phyloP scores from a whole-genome alignment of 2,113 vertebrate genomes.

The Benitochromis conjunctus region DNA sequence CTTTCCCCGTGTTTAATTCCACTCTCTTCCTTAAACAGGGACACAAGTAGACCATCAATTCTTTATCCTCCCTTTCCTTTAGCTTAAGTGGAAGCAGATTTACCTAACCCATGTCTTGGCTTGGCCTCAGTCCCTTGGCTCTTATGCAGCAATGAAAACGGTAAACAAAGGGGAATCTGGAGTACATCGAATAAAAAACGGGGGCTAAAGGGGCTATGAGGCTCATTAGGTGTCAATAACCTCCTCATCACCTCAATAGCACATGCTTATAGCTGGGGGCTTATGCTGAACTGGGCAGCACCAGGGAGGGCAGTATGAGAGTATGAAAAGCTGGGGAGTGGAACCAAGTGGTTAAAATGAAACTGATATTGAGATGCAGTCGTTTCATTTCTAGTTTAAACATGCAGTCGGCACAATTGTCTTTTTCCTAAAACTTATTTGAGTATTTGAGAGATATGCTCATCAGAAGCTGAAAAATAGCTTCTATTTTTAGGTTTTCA shows the following conservation, averaged over 20 bases:
- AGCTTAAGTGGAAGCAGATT: slow-evolving; percentile 4
- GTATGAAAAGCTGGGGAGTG: neutral
- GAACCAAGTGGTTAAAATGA: neutral
- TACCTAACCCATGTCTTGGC: slow-evolving; percentile 1
- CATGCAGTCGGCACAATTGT: neutral
- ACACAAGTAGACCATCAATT: neutral
- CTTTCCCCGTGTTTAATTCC: neutral
- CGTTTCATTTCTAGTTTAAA: neutral
- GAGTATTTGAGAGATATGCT: neutral
- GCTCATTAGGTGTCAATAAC: slow-evolving; percentile 3
- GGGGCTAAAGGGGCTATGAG: neutral
- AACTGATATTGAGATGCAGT: neutral
- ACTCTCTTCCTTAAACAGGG: neutral
- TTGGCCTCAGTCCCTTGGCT: neutral
- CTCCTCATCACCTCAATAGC: neutral
- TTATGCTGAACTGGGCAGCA: neutral
- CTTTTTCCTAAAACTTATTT: neutral
- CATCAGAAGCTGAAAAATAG: neutral
- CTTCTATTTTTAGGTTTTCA: neutral
- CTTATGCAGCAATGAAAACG: slow-evolving; percentile 27
- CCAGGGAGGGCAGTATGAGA: neutral
- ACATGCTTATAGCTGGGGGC: neutral
- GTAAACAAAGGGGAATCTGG: slow-evolving; percentile 26
- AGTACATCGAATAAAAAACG: slow-evolving; percentile 10
- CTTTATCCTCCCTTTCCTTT: neutral